Evolutionary conservation across 1,140 invertebrate genomes (phyloP).

Genomic region (Drosophila bipectinata): DNA sequence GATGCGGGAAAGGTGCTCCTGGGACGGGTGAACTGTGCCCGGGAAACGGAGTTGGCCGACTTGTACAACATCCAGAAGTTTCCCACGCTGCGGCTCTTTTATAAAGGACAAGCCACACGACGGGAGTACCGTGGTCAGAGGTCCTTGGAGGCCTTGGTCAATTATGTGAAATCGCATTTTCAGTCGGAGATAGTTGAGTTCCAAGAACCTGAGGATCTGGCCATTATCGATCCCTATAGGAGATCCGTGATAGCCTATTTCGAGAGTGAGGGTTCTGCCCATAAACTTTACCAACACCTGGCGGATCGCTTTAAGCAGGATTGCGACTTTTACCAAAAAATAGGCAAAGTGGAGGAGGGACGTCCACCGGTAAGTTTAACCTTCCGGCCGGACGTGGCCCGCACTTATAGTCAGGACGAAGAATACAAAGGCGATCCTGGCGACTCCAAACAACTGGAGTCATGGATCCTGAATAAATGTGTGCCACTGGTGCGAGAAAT

Average conservation of each 20-base stretch:
- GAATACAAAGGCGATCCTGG: background rate
- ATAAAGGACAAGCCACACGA: slow-evolving; percentile 34
- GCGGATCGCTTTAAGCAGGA: slow-evolving; percentile 52
- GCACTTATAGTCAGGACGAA: slow-evolving; percentile 39
- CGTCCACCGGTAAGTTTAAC: slow-evolving; percentile 21
- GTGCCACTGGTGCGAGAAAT: slow-evolving; percentile 53
- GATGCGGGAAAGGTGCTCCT: slow-evolving; percentile 24
- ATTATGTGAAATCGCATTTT: slow-evolving; percentile 41
- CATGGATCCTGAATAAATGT: slow-evolving; percentile 42
- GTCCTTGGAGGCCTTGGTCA: slow-evolving; percentile 33
- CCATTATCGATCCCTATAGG: slow-evolving; percentile 21
- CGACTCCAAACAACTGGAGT: slow-evolving; percentile 14
- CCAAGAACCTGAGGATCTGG: slow-evolving; percentile 12
- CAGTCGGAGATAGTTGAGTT: slow-evolving; percentile 22
- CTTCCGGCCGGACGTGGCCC: slow-evolving; percentile 50
- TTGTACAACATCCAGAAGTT: slow-evolving; percentile 49
- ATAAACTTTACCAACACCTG: slow-evolving; percentile 7
- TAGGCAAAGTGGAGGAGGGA: background rate
- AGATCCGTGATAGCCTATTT: slow-evolving; percentile 48
- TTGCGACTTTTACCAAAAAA: slow-evolving; percentile 57
- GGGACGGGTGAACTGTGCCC: slow-evolving; percentile 49
- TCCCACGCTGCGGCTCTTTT: slow-evolving; percentile 48
- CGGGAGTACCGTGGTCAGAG: slow-evolving; percentile 55
- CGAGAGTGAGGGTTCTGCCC: background rate
- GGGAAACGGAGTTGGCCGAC: slow-evolving; percentile 19